Evolutionary conservation across 2,797 vertebrate species (phyloP).

Genomic region (Pterois miles): DNA sequence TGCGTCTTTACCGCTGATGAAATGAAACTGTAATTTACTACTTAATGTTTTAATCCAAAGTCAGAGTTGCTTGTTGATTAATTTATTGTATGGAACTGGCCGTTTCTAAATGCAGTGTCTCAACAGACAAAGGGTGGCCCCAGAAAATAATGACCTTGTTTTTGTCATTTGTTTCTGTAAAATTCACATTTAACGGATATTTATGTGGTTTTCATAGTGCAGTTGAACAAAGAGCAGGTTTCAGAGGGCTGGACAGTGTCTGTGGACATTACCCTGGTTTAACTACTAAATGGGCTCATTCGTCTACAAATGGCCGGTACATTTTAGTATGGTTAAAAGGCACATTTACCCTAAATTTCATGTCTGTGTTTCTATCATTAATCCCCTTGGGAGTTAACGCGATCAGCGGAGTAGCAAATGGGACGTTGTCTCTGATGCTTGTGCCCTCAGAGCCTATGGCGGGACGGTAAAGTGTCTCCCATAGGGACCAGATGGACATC

Average conservation of each 20-base stretch:
- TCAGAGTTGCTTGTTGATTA: slow-evolving; percentile 19
- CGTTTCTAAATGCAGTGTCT: neutral
- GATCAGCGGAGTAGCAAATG: slow-evolving; percentile 57
- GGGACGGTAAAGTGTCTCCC: slow-evolving; percentile 49
- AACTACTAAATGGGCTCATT: slow-evolving; percentile 26
- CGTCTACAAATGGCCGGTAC: slow-evolving; percentile 22
- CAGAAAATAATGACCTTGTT: slow-evolving; percentile 2
- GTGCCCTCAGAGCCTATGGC: slow-evolving; percentile 40
- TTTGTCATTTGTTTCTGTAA: neutral
- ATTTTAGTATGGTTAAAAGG: slow-evolving; percentile 50
- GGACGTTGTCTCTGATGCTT: slow-evolving; percentile 51
- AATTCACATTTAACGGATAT: neutral
- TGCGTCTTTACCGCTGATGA: slow-evolving; percentile 2
- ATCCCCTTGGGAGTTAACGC: slow-evolving; percentile 47
- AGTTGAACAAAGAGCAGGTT: slow-evolving; percentile 11
- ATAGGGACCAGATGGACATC: slow-evolving; percentile 57
- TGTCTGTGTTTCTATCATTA: slow-evolving; percentile 47
- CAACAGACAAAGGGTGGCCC: neutral
- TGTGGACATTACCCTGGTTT: neutral
- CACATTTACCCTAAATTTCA: slow-evolving; percentile 53
- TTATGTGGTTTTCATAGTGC: neutral
- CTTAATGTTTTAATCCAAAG: slow-evolving; percentile 1
- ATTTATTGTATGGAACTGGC: neutral
- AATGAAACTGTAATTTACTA: slow-evolving; percentile 9
- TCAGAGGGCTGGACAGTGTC: neutral